Evolutionary conservation across 2,888 invertebrate genomes (phyloP), one percentile per base, ranked within the genome.

Genomic region (Hydraecia micacea): DNA sequence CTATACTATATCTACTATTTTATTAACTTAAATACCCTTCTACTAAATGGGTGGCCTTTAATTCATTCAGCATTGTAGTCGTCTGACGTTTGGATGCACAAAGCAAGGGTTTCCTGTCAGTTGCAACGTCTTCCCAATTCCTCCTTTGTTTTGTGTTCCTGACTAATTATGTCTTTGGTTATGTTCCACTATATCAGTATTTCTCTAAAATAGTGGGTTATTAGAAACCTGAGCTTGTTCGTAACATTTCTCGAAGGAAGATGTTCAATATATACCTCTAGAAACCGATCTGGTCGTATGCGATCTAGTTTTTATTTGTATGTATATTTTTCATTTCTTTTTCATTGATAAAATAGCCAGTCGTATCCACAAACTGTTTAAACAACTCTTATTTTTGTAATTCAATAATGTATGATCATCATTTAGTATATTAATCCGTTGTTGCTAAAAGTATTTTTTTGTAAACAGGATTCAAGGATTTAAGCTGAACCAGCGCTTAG

Each of bases 81-180:
- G 75, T 52, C 67, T 42, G 58, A 28, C 18, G 42, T 77, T 72
- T 49, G 70, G 62, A 78, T 87, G 73, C 86, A 72, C 77, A 77
- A 76, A 78, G 79, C 71, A 79, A 79, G 67, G 68, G 75, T 66
- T 62, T 71, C 73, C 77, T 80, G 86, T 75, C 86, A 80, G 76
- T 73, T 75, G 75, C 75, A 62, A 71, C 46, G 25, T 67, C 62
- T 75, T 55, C 70, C 69, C 25, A 62, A 72, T 73, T 75, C 25
- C 75, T 49, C 69, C 69, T 77, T 87, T 87, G 81, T 81, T 79
- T 63, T 58, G 58, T 9, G 63, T 79, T 81, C 69, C 32, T 58
- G 74, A 49, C 58, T 74, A 78, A 81, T 81, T 73, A 46, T 71
- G 36, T 36, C 60, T 70, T 68, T 73, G 46, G 28, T 55, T 81